Evolutionary conservation across 1,140 invertebrate genomes (phyloP), one percentile per base, ranked within the genome.

Genomic region (Drosophila jambulina): DNA sequence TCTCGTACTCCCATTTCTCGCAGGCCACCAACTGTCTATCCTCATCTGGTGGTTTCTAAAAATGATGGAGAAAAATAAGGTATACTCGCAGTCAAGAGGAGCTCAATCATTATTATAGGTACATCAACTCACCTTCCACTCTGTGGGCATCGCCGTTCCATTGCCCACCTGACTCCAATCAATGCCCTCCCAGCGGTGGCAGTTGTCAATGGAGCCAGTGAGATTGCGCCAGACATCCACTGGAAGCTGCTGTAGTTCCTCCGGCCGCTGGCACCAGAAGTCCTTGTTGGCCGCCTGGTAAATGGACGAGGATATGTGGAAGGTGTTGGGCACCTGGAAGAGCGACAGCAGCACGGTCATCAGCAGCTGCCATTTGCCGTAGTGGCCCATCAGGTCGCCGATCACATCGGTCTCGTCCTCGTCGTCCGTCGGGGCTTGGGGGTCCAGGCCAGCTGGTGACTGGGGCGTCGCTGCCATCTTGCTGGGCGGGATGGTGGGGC

Each of bases 311-410:
- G 95, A 96, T 82, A 96, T 96, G 88, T 96, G 96, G 93, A 96
- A 96, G 19, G 96, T 96, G 79, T 96, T 96, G 3, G 96, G 96
- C 78, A 96, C 95, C 78, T 96, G 96, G 91, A 96, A 95, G 34
- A 96, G 82, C 0, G 96, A 96, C 42, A 96, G 93, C 6, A 96
- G 93, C 71, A 96, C 94, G 2, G 96, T 96, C 82, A 96, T 94
- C 59, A 95, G 80, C 23, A 96, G 93, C 90, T 97, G 96, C 96
- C 96, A 97, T 63, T 94, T 94, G 42, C 96, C 96, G 78, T 96
- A 96, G 82, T 95, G 94, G 0, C 96, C 96, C 68, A 97, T 96
- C 10, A 95, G 92, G 13, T 94, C 93, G 4, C 95, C 95, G 19
- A 97, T 95, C 13, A 95, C 94, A 82, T 96, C 96, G 27, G 94